Evolutionary conservation across 2,797 vertebrate genomes (phyloP).

Genomic region (Coendou prehensilis): DNA sequence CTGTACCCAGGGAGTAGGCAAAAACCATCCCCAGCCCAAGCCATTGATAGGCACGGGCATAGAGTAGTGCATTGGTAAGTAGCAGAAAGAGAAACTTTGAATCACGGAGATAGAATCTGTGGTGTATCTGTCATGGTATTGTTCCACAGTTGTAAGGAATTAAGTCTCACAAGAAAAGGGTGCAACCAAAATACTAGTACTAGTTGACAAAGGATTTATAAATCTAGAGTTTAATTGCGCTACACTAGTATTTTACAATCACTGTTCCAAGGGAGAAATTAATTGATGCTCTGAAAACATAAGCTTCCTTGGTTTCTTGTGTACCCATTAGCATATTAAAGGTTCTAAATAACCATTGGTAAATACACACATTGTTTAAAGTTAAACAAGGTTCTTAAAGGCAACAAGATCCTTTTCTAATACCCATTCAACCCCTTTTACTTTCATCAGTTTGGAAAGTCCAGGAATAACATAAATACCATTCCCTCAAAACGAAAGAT

Average conservation of each 20-base stretch:
- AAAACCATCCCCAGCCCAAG: background rate
- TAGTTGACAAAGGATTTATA: constrained; percentile 12
- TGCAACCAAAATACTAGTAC: background rate
- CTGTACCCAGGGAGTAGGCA: too few species aligned
- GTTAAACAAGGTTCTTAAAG: constrained; percentile 17
- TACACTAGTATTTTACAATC: constrained; percentile 23
- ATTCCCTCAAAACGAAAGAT: constrained; percentile 38
- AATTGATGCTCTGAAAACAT: constrained; percentile 38
- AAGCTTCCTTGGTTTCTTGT: background rate
- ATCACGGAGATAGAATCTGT: background rate
- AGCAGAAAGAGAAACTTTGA: background rate
- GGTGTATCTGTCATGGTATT: background rate
- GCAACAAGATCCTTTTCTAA: background rate
- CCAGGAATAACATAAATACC: background rate
- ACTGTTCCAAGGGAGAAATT: background rate
- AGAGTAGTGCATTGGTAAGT: background rate
- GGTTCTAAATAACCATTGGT: background rate
- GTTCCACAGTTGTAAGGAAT: background rate
- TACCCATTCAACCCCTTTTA: background rate
- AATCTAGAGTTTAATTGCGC: background rate
- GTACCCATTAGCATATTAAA: constrained; percentile 7
- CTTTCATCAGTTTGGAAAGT: constrained; percentile 19
- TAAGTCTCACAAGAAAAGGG: background rate
- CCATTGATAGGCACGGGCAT: background rate
- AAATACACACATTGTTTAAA: constrained; percentile 43